These are phyloP conservation scores for Muscicapa adusta DNA, from an alignment of 2,113 vertebrate species.

Conservation along the genomic window DNA sequence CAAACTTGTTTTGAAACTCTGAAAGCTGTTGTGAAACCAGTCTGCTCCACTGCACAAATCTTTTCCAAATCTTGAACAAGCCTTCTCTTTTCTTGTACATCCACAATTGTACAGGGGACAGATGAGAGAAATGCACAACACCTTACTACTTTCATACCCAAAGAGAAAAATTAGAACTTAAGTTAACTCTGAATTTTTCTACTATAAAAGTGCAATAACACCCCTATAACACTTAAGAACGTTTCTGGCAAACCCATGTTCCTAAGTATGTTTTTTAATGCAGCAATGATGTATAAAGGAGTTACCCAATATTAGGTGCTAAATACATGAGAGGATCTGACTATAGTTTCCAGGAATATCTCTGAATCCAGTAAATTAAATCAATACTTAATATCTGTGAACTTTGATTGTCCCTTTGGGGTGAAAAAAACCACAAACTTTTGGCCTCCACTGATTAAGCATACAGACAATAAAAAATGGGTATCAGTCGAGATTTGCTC, in stretches of 20 bases:
- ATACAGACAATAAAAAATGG: background rate
- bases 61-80: background rate
- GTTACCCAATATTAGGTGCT: background rate
- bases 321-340: background rate
- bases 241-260: background rate
- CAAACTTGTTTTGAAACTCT: background rate
- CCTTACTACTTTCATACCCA: background rate
- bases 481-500: background rate
- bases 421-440: background rate
- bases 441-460: background rate
- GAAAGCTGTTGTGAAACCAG: background rate
- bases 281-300: background rate
- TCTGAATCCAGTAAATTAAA: background rate
- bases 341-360: background rate
- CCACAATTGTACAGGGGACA: background rate
- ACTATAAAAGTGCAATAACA: background rate
- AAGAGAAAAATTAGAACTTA: background rate
- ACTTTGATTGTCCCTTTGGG: background rate
- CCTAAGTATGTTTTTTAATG: background rate
- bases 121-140: background rate
- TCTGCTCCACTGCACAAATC: background rate
- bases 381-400: background rate
- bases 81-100: background rate
- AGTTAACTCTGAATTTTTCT: background rate
- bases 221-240: background rate